These are phyloP conservation scores for Callimorpha dominula DNA, from an alignment of 2,888 invertebrate genomes.

Conservation along the genomic window DNA sequence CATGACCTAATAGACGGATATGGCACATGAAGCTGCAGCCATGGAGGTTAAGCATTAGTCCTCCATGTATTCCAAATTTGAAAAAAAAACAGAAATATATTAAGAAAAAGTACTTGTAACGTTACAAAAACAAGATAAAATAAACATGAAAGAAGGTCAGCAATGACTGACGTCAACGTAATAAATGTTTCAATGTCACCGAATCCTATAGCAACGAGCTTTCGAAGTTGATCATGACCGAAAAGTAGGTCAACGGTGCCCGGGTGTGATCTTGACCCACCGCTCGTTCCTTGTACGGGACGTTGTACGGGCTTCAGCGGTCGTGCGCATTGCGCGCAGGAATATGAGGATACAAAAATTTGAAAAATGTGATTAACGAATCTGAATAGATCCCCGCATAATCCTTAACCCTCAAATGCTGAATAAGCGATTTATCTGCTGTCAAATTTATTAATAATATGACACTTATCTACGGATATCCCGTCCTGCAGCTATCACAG, in stretches of 20 bases:
- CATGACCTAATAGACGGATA: too few relatives aligned
- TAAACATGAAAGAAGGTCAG: not conserved
- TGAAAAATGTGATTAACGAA: slow-evolving; percentile 2
- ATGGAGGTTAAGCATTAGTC: too few relatives aligned
- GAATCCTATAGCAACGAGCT: slow-evolving; percentile 30
- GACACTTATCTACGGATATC: not conserved
- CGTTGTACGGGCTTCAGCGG: not conserved
- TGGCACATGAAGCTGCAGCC: too few relatives aligned
- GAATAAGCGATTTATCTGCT: not conserved
- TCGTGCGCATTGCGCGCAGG: not conserved
- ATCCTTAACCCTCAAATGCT: not conserved
- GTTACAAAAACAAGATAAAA: not conserved
- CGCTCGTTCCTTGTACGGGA: not conserved
- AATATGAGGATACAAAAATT: not conserved
- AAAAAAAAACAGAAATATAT: too few relatives aligned
- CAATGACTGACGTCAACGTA: slow-evolving; percentile 12
- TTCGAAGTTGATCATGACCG: slow-evolving; percentile 60
- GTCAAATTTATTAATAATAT: not conserved
- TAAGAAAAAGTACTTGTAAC: too few relatives aligned
- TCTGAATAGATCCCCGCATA: slow-evolving; percentile 5
- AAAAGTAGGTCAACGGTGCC: slow-evolving; percentile 52
- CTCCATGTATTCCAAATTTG: too few relatives aligned
- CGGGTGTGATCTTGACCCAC: slow-evolving; percentile 54
- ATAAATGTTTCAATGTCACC: slow-evolving; percentile 43
- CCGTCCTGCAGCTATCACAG: not conserved